phyloP scores from a whole-genome alignment of 2,113 vertebrate genomes.

The Trichechus manatus region DNA sequence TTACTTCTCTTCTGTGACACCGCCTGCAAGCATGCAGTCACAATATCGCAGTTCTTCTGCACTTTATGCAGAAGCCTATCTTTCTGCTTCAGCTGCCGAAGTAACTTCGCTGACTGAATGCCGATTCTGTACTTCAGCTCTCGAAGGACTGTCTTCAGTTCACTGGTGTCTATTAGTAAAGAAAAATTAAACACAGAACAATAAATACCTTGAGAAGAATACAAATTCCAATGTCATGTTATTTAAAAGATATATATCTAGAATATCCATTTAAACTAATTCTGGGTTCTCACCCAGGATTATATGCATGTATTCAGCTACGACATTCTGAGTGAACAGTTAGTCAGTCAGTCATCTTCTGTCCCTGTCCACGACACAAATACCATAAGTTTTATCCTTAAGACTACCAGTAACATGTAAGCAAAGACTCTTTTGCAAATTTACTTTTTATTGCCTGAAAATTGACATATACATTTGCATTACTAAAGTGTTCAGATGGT shows the following conservation, averaged over 20 bases:
- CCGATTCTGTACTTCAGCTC: conserved; percentile 93
- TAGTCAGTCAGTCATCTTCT: background rate
- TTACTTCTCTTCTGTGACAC: conserved; percentile 97
- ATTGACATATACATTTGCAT: background rate
- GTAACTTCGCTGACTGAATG: conserved; percentile 94
- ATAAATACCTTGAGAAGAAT: background rate
- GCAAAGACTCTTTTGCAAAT: conserved; percentile 8
- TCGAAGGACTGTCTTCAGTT: conserved; percentile 91
- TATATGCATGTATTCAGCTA: background rate
- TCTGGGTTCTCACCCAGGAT: background rate
- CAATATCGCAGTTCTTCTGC: conserved; percentile 96
- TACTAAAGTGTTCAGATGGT: background rate
- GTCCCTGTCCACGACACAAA: background rate
- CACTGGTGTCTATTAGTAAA: conserved; percentile 88
- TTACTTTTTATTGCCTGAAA: conserved; percentile 38
- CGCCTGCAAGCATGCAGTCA: conserved; percentile 97
- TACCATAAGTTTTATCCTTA: background rate
- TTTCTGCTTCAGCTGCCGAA: conserved; percentile 95
- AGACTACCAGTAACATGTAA: background rate
- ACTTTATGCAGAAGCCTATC: conserved; percentile 93
- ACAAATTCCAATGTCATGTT: conserved; percentile 5
- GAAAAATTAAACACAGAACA: conserved; percentile 61
- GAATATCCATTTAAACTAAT: conserved; percentile 1
- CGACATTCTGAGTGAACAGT: background rate
- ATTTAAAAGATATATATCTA: background rate